Base-by-base conservation (phyloP, 2,797 vertebrate genomes). In the Margarornis squamiger region DNA sequence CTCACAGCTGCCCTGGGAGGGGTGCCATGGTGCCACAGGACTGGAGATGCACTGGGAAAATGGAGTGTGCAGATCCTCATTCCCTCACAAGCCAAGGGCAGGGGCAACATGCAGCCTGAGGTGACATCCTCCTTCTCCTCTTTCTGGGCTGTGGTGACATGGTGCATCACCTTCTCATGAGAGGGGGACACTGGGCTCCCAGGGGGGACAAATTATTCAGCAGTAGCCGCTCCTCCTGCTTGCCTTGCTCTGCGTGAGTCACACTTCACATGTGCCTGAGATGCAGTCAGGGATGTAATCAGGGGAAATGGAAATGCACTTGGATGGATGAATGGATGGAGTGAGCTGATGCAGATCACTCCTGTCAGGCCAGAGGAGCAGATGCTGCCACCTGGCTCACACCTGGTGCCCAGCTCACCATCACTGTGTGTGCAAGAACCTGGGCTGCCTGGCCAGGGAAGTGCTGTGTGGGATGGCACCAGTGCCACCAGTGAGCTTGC, bases 311-410 rank as follows among this genome's bases (percentile, higher is more conserved):
- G 63, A 51, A 58, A 51, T 68, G 24, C 0, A 0, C 26, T 20
- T 26, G 3, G 66, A n/a, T 38, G 34, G 72, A 46, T 66, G 57
- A 39, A 62, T 41, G 59, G 26, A 59, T 19, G 58, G 38, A 7
- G 6, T 23, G n/a, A 38, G 55, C 14, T 0, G 1, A 1, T 16
- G 74, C 1, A 3, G 38, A 22, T 45, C 0, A 0, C 43, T 77
- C 19, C 38, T n/a, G 17, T 34, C 10, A 62, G 6, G 3, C 24
- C 38, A 34, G 51, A 39, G 62, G 34, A 81, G 61, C 24, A 48
- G 51, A 12, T 6, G 68, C n/a, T 63, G 59, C 70, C 49, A 30
- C 14, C 43, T 45, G 29, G 59, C 15, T 73, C 29, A 45, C 17
- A 3, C 6, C 22, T 3, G 2, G 15, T 55, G 39, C 26, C 39